Percentiles rank a stretch among this genome's conserved stretches.
phyloP scores from a whole-genome alignment of 2,797 vertebrate species.

The Crocodylus rhombifer region DNA sequence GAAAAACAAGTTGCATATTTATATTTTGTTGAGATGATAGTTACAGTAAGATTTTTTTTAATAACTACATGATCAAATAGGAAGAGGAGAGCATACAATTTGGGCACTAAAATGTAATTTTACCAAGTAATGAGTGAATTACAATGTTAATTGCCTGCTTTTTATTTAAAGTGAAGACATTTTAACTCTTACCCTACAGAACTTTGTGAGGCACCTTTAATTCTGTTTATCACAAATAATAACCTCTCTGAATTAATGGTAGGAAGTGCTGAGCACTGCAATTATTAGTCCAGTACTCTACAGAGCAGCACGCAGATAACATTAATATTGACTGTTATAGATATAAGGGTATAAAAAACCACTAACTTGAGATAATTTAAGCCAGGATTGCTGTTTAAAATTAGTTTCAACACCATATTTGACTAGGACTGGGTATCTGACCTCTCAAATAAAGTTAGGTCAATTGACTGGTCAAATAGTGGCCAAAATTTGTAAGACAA shows the following conservation, averaged over 20 bases:
- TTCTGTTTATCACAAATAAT: not conserved
- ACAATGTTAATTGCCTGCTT: not conserved
- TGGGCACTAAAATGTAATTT: not conserved
- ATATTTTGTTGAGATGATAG: rapidly evolving
- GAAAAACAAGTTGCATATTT: constrained; percentile 27
- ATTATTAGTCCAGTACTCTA: not conserved
- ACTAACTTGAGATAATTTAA: too few relatives aligned
- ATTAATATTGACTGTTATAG: not conserved
- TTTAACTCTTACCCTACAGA: not conserved
- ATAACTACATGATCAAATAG: not conserved
- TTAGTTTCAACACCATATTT: not conserved
- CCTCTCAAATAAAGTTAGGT: too few relatives aligned
- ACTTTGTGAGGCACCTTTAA: not conserved
- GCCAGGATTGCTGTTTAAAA: not conserved
- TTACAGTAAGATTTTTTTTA: constrained; percentile 6
- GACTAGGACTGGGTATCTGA: too few relatives aligned
- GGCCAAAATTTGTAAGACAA: too few relatives aligned
- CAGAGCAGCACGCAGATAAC: not conserved
- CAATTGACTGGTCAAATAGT: too few relatives aligned
- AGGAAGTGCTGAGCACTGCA: not conserved
- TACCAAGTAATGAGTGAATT: not conserved
- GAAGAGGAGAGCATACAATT: not conserved
- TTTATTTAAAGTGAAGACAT: not conserved
- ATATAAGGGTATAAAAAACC: not conserved
- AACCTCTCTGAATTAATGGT: not conserved